Evolutionary conservation across 2,113 vertebrate species (phyloP).

Genomic region (Saccopteryx leptura): DNA sequence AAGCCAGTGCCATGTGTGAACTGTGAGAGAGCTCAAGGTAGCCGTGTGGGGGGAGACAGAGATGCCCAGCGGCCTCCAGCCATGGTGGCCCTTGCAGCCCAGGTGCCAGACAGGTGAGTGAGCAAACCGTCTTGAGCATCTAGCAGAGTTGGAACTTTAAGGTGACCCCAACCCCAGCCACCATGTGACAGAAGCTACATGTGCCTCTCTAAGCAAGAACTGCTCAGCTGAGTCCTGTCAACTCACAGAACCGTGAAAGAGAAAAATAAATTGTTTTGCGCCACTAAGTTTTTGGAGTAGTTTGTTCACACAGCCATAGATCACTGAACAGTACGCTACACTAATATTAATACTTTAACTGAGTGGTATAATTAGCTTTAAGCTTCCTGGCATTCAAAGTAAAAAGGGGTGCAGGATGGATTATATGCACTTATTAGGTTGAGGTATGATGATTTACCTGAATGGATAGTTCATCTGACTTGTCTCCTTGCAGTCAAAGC

Average conservation of each 20-base stretch:
- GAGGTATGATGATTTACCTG: background rate
- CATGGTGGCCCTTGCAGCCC: background rate
- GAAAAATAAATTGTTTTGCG: slow-evolving; percentile 57
- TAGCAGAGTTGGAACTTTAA: background rate
- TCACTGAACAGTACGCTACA: background rate
- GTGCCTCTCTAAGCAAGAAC: background rate
- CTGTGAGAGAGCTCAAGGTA: background rate
- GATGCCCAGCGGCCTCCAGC: background rate
- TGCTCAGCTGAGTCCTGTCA: background rate
- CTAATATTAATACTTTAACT: slow-evolving; percentile 5
- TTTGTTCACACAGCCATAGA: slow-evolving; percentile 15
- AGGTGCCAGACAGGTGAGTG: background rate
- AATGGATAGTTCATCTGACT: background rate
- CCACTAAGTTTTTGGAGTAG: background rate
- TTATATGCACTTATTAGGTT: background rate
- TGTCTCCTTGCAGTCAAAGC: background rate
- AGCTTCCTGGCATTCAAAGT: slow-evolving; percentile 61
- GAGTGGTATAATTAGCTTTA: background rate
- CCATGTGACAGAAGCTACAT: background rate
- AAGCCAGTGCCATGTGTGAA: background rate
- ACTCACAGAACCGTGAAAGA: background rate
- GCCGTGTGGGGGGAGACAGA: background rate
- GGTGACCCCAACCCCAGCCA: background rate
- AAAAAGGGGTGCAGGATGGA: background rate
- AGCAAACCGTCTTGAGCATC: background rate